Base-by-base conservation (phyloP, 2,113 vertebrate genomes). In the Phylloscopus trochilus region DNA sequence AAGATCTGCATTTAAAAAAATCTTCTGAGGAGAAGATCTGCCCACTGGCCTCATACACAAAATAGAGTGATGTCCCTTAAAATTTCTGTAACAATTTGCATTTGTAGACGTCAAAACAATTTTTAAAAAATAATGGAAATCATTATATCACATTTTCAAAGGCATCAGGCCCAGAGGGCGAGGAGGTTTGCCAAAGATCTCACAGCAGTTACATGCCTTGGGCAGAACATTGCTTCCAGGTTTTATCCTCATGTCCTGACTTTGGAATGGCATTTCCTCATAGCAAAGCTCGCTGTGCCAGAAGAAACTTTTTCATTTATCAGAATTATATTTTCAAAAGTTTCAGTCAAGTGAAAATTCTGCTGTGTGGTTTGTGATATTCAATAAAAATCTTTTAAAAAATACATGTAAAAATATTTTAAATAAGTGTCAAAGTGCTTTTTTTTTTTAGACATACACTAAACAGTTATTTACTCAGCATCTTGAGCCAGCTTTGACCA, bases 211-310 rank as follows among this genome's bases (percentile, higher is more conserved):
- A 63, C 39, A 55, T 0, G 0, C 49, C 59, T 60, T 20, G 28
- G 39, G 73, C 55, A 74, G 83, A 83, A 59, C 24, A 23, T 5
- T 4, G 47, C 63, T 95, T 91, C 74, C 88, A 79, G 70, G 56
- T 87, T 95, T 87, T 82, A 83, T 75, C 31, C 41, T 28, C 28
- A 28, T n/a, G 31, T 79, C 49, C 69, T 90, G 75, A 28, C 60
- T 69, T 33, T 13, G n/a, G 22, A 79, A 62, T 30, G n/a, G 35
- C 33, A 64, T 87, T 91, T 90, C 67, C 66, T 91, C 62, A 60
- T 3, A 56, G 47, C 55, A 79, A 56, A 85, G 24, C 10, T 55
- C 4, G 0, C 33, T 44, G 15, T 64, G 52, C 53, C 58, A 85
- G 47, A 53, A 76, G 15, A 93, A 84, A 90, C 53, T 16, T 73